Base-by-base conservation (phyloP, 2,797 vertebrate genomes). In the Pseudotriccus pelzelni region DNA sequence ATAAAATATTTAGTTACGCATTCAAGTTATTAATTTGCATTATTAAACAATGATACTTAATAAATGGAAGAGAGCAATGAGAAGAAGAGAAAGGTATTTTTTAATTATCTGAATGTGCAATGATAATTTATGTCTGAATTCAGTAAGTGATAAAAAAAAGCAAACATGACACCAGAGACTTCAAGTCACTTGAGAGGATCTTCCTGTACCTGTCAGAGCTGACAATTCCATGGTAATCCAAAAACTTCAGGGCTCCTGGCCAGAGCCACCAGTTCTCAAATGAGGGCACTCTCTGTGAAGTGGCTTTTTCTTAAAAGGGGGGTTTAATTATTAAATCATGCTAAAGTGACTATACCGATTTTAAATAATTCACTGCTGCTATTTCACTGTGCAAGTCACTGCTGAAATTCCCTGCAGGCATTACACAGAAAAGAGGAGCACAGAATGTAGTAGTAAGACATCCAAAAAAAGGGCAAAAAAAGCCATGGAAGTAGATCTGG, bases 331-430 rank as follows among this genome's bases (percentile, higher is more conserved):
- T 92, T 95, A 84, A 96, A 76, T 53, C 55, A 37, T 55, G 14
- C 24, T 84, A 24, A 96, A 95, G 83, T 47, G 63, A 82, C 94
- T 95, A 8, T 36, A 87, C 6, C 67, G 43, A 63, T 73, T 78
- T 69, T 95, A 86, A 96, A 96, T 94, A 88, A 96, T 95, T 91
- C 73, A 95, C 69, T 73, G 59, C 36, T 21, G 37, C 30, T 73
- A n/a, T 82, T 92, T 93, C 30, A 86, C 81, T 32, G 20, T 36
- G 58, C 43, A 37, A 91, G 82, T 58, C 78, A 75, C 39, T 56
- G 70, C 67, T 73, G 36, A 75, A 75, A 78, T 53, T 89, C 69
- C 53, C 84, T 44, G 34, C 46, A 41, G 89, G 70, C 70, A n/a
- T 53, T 43, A 64, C 36, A 68, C 22, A 84, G 83, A 72, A 47